Base-by-base conservation (phyloP, 2,797 vertebrate genomes). In the Euphonia xanthogaster region DNA sequence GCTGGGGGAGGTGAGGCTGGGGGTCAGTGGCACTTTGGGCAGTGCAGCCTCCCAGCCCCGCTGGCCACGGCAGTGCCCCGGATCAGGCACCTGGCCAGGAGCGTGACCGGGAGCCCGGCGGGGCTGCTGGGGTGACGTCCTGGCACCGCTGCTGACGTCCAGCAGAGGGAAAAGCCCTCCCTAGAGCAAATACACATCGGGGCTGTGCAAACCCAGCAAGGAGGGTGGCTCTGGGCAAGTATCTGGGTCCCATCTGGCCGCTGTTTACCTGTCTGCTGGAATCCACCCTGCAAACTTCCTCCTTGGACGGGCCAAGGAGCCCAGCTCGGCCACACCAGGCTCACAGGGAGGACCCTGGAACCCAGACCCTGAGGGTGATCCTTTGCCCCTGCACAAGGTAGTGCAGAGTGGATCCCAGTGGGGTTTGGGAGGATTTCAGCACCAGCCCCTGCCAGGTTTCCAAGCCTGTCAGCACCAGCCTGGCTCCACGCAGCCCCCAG, bases 271-370 rank as follows among this genome's bases (percentile, higher is more conserved):
- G 85, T 72, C 68, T 0, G 15, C 61, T 91, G 95, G 95, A 96
- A 95, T 95, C 76, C 82, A 91, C 94, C 92, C 82, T 80, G 93
- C 93, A 95, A 95, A 95, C 93, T 95, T 96, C 95, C 95, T 92
- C 74, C 88, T 88, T 4, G 3, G 28, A 8, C 0, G 39, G 67
- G 55, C 1, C 9, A 25, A 63, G 90, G 74, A 87, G 47, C 51
- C 1, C 0, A 0, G 2, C 33, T 60, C 1, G 0, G 53, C 60
- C 47, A 2, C 0, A 6, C 24, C 0, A 2, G 60, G 61, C 53
- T 60, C 1, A 0, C 17, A 6, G 22, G 55, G 45, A 50, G 47
- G n/a, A 58, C 25, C 9, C 42, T 12, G 4, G 20, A 37, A 28
- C 6, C 25, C 1, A 1, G 37, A 15, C 10, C 28, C 63, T 2